phyloP scores from a whole-genome alignment of 2,113 vertebrate genomes.

The Vanacampus margaritifer region DNA sequence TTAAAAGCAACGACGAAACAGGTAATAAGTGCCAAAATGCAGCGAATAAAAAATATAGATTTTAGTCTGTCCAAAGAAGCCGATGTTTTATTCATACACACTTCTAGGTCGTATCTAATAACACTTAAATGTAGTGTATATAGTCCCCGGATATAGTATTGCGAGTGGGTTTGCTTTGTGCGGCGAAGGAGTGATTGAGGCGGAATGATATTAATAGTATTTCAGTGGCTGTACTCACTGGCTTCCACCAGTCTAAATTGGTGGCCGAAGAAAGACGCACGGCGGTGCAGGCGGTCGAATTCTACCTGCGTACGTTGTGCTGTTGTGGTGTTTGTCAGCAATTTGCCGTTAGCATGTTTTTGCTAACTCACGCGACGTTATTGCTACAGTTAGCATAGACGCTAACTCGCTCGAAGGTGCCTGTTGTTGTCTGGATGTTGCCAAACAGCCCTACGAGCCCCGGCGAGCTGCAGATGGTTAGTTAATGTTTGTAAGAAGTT shows the following conservation, averaged over 20 bases:
- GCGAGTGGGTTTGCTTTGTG: slow-evolving; percentile 76
- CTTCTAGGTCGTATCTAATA: slow-evolving; percentile 55
- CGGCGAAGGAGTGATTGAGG: slow-evolving; percentile 77
- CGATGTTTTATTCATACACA: slow-evolving; percentile 32
- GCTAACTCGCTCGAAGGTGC: slow-evolving; percentile 46
- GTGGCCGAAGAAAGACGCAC: slow-evolving; percentile 15
- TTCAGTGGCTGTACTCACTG: slow-evolving; percentile 70
- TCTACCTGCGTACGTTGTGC: neutral
- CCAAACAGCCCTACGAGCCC: neutral
- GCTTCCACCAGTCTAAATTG: slow-evolving; percentile 70
- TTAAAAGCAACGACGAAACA: slow-evolving; percentile 79
- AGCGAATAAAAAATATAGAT: slow-evolving; percentile 64
- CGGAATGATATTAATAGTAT: slow-evolving; percentile 87
- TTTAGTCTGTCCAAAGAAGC: slow-evolving; percentile 46
- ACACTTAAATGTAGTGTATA: slow-evolving; percentile 76
- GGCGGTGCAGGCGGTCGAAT: accelerated
- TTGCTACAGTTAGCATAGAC: slow-evolving; percentile 46
- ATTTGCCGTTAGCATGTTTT: slow-evolving; percentile 43
- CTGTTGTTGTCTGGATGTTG: slow-evolving; percentile 26
- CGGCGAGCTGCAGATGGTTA: neutral
- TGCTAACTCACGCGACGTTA: slow-evolving; percentile 55
- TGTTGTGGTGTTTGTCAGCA: slow-evolving; percentile 5
- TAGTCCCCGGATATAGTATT: slow-evolving; percentile 94
- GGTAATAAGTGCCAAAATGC: slow-evolving; percentile 80
- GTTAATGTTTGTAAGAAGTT: neutral